Evolutionary conservation across 2,888 invertebrate species (phyloP).

Genomic region (Chymomyza fuscimana): DNA sequence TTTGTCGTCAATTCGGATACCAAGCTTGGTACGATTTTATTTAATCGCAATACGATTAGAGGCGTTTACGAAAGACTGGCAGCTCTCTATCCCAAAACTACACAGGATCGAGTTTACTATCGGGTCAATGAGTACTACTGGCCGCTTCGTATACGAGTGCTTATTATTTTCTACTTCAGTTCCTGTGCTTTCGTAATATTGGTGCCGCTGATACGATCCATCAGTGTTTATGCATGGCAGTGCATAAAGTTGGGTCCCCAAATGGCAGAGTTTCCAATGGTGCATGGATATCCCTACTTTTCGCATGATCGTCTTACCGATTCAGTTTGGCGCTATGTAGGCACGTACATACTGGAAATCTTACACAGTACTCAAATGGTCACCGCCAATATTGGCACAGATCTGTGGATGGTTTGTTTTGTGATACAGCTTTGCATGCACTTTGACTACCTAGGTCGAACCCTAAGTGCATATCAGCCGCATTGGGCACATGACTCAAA

Average conservation of each 20-base stretch:
- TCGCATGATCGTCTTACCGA: conserved; percentile 28
- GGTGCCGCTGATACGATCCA: conserved; percentile 33
- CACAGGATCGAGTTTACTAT: conserved; percentile 20
- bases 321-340: conserved; percentile 37
- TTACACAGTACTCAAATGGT: conserved; percentile 47
- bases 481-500: conserved; percentile 21
- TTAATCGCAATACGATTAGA: conserved; percentile 25
- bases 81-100: conserved; percentile 33
- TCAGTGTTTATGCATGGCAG: conserved; percentile 7
- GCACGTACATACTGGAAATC: conserved; percentile 44
- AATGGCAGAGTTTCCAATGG: conserved; percentile 17
- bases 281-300: conserved; percentile 46
- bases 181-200: conserved; percentile 33
- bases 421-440: conserved; percentile 70
- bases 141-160: conserved; percentile 21
- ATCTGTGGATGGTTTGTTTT: conserved; percentile 61
- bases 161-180: conserved; percentile 31
- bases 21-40: conserved; percentile 38
- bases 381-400: conserved; percentile 40
- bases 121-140: conserved; percentile 45
- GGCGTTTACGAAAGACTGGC: conserved; percentile 34
- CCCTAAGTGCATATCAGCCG: conserved; percentile 55
- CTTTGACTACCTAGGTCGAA: conserved; percentile 56
- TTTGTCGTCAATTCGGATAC: conserved; percentile 46
- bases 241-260: background rate